These are phyloP conservation scores for Octonoba sinensis DNA, from an alignment of 2,888 invertebrate genomes.

Conservation along the genomic window DNA sequence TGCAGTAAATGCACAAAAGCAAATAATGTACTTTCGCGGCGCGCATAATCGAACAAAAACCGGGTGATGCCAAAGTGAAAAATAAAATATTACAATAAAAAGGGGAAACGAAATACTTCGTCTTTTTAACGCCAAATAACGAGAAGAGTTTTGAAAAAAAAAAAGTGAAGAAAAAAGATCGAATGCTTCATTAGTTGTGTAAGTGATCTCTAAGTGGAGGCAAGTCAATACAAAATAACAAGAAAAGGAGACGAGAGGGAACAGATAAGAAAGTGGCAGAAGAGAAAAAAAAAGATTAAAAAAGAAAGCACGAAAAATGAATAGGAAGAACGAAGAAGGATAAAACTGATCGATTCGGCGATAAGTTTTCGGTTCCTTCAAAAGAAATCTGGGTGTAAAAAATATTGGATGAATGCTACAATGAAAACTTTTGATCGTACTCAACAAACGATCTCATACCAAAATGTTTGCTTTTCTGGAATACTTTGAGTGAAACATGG, in stretches of 20 bases:
- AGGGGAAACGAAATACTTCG: constrained; percentile 45
- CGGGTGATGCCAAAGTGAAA: constrained; percentile 47
- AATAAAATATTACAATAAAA: constrained; percentile 52
- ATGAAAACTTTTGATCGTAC: no score
- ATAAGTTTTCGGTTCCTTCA: constrained; percentile 38
- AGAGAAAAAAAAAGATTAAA: no score
- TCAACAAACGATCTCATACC: no score
- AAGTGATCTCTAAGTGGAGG: constrained; percentile 62
- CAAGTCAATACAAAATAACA: constrained; percentile 58
- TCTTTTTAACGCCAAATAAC: constrained; percentile 48
- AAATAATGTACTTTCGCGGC: constrained; percentile 62
- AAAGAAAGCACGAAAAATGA: constrained; percentile 30
- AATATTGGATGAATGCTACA: not conserved
- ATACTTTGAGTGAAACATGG: no score
- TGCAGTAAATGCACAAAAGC: constrained; percentile 56
- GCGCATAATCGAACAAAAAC: constrained; percentile 60
- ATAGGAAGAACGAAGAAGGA: constrained; percentile 25
- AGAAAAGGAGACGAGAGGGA: constrained; percentile 20
- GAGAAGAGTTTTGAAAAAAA: constrained; percentile 16
- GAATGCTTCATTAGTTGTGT: constrained; percentile 64
- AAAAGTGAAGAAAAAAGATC: constrained; percentile 28
- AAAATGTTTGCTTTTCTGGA: no score
- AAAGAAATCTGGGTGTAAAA: constrained; percentile 5
- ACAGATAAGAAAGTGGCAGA: not conserved
- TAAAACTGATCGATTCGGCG: constrained; percentile 44